phyloP scores from a whole-genome alignment of 2,797 vertebrate species.

The Sternarchorhynchus goeldii region DNA sequence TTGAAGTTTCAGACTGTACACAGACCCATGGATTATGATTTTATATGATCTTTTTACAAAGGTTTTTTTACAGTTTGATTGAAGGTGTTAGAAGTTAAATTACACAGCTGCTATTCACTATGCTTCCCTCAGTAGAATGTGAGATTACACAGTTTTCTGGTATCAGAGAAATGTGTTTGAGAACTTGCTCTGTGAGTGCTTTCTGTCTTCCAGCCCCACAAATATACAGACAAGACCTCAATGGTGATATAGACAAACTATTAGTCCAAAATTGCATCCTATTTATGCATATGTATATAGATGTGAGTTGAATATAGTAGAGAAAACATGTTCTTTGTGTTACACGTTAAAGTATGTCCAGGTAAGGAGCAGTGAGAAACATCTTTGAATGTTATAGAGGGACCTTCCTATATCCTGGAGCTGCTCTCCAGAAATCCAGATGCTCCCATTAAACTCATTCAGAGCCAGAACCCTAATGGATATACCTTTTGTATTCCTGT shows the following conservation, averaged over 20 bases:
- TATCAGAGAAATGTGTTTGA: not conserved
- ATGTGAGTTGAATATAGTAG: not conserved
- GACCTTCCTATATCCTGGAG: too few relatives aligned
- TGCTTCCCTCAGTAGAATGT: not conserved
- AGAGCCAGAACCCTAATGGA: not conserved
- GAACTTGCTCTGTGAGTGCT: not conserved
- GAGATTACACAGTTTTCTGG: too few relatives aligned
- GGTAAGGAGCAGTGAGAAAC: not conserved
- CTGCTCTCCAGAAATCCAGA: not conserved
- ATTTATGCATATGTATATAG: not conserved
- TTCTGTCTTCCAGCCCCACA: not conserved
- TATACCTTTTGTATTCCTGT: not conserved
- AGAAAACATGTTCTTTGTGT: not conserved
- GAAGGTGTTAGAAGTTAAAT: not conserved
- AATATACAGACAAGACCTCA: not conserved
- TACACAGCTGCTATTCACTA: not conserved
- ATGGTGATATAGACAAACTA: not conserved
- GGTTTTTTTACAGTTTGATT: not conserved
- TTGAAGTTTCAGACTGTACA: not conserved
- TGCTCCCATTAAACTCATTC: not conserved
- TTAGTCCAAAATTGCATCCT: not conserved
- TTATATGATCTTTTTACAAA: not conserved
- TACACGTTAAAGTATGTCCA: not conserved
- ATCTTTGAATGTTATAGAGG: not conserved
- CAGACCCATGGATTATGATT: too few relatives aligned